Evolutionary conservation across 2,113 vertebrate species (phyloP).

Genomic region (Arvicanthis niloticus): DNA sequence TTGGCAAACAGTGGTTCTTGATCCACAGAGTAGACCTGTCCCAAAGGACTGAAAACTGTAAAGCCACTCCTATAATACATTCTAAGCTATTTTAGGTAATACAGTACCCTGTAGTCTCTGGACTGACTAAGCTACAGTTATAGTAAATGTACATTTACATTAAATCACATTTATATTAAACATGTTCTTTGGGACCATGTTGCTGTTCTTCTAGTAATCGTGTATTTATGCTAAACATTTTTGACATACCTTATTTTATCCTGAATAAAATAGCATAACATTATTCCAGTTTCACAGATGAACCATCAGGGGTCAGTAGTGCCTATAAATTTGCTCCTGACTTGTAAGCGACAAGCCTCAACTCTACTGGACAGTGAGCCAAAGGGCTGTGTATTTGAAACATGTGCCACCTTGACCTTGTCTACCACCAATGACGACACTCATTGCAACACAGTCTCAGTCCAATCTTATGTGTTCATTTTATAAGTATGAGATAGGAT

Average conservation of each 20-base stretch:
- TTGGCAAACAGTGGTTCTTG: background rate
- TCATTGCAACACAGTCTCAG: background rate
- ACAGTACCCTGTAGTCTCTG: background rate
- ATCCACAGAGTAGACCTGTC: background rate
- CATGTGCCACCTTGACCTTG: background rate
- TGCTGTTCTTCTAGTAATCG: background rate
- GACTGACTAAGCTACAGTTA: background rate
- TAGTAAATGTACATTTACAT: background rate
- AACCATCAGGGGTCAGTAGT: background rate
- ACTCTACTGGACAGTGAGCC: background rate
- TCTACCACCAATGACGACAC: background rate
- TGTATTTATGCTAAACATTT: background rate
- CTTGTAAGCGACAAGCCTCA: background rate
- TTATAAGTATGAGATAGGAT: background rate
- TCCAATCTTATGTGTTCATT: background rate
- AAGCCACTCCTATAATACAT: background rate
- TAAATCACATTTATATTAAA: background rate
- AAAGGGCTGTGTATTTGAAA: background rate
- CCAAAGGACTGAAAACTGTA: slow-evolving; percentile 1
- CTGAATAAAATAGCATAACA: slow-evolving; percentile 3
- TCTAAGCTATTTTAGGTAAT: background rate
- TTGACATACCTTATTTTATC: background rate
- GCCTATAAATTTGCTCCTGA: background rate
- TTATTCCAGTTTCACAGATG: background rate
- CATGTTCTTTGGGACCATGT: background rate